Percentiles rank a stretch among this genome's conserved stretches.
phyloP scores from a whole-genome alignment of 1,140 invertebrate species.

The Drosophila baimaii region DNA sequence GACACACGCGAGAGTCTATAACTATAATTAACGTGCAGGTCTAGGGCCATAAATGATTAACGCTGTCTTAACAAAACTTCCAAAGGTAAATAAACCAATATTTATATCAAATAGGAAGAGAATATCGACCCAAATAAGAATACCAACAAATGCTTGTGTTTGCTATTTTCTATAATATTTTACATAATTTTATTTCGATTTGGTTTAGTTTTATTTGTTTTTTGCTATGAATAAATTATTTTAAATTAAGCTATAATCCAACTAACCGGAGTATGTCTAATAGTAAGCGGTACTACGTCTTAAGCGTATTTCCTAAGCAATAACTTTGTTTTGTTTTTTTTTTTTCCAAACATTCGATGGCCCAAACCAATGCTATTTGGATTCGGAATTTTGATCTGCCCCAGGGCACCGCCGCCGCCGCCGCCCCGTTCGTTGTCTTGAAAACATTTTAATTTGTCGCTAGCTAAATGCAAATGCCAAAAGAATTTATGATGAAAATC shows the following conservation, averaged over 20 bases:
- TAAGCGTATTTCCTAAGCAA: conserved; percentile 66
- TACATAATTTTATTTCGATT: conserved; percentile 61
- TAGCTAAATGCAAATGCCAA: conserved; percentile 60
- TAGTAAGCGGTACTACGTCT: conserved; percentile 67
- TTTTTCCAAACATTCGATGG: conserved; percentile 52
- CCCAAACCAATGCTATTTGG: conserved; percentile 32
- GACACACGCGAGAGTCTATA: conserved; percentile 60
- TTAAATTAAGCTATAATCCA: conserved; percentile 81
- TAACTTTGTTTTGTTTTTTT: conserved; percentile 40
- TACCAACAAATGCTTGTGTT: conserved; percentile 36
- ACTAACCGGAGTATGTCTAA: conserved; percentile 76
- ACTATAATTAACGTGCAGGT: conserved; percentile 72
- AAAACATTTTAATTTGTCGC: conserved; percentile 64
- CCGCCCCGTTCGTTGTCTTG: conserved; percentile 46
- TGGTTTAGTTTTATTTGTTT: conserved; percentile 32
- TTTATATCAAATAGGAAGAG: background rate
- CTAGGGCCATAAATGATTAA: conserved; percentile 68
- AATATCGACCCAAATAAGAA: conserved; percentile 19
- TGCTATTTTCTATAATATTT: conserved; percentile 69
- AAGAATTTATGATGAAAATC: conserved; percentile 54
- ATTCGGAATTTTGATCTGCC: conserved; percentile 41
- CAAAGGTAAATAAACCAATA: conserved; percentile 39
- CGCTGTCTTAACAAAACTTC: conserved; percentile 62
- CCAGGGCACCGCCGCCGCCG: conserved; percentile 20
- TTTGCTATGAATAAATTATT: conserved; percentile 78